Evolutionary conservation across 2,888 invertebrate genomes (phyloP), one percentile per base, ranked within the genome.

Genomic region (Herminia tarsipennalis): DNA sequence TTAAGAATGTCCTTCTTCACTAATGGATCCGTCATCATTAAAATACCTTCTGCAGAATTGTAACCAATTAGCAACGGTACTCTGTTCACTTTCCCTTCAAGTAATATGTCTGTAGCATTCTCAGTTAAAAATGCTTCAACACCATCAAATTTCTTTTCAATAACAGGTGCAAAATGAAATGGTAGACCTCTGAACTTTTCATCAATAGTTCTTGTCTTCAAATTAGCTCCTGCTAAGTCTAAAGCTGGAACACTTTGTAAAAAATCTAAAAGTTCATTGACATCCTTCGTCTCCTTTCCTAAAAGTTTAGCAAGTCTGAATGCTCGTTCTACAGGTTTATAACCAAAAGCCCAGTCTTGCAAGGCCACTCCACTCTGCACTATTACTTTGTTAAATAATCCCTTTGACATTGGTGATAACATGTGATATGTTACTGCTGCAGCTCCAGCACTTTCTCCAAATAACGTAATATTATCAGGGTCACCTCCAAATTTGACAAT

Each of bases 391-490:
- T 86, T 74, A 38, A 89, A 89, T 13, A 90, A 56, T 5, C 84
- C 86, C 64, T 65, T 59, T 0, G 90, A 86, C 76, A 85, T 78
- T 0, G 85, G 83, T 1, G 89, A 88, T 5, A 88, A 45, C 73
- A 90, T 68, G 24, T 90, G 85, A 37, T 76, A 79, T 0, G 83
- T 86, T 0, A 83, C 83, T 5, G 83, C 76, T 0, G 71, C 71
- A 0, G 76, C 79, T 3, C 92, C 92, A 3, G 89, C 83, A 53
- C 88, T 87, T 47, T 88, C 83, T 0, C 90, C 92, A 42, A 87
- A 83, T 38, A 92, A 53, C 0, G 88, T 88, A 14, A 88, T 69
- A 47, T 83, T 81, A 3, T 80, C 62, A 1, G 78, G 70, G 34
- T 86, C 78, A 1, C 86, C 86, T 5, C 86, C 86, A 45, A 86